phyloP scores from a whole-genome alignment of 1,140 invertebrate species.

The Eupristina koningsbergeri region DNA sequence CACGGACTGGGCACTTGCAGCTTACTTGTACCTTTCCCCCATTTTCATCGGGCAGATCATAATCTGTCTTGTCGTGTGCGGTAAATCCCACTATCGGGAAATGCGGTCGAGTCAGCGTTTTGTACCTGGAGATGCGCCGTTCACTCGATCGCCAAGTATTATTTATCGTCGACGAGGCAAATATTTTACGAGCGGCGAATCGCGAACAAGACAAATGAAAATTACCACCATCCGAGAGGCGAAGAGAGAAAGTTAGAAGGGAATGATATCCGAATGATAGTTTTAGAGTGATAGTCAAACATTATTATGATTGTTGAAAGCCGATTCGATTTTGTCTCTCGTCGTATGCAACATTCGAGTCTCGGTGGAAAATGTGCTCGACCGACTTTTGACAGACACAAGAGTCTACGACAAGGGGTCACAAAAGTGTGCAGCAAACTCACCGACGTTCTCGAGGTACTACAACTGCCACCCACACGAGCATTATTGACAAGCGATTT shows the following conservation, averaged over 20 bases:
- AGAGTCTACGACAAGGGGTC: not conserved
- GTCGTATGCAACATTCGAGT: no score
- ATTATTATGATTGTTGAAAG: not conserved
- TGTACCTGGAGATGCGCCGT: not conserved
- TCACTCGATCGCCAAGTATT: not conserved
- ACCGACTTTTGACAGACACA: not conserved
- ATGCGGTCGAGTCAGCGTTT: slow-evolving; percentile 1
- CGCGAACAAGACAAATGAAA: not conserved
- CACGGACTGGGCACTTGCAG: not conserved
- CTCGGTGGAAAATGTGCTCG: no score
- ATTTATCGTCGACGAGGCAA: slow-evolving; percentile 9
- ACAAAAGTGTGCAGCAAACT: slow-evolving; percentile 3
- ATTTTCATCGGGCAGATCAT: slow-evolving; percentile 9
- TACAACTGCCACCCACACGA: not conserved
- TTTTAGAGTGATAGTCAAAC: not conserved
- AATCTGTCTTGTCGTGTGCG: not conserved
- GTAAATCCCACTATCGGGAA: slow-evolving; percentile 18
- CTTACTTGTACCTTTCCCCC: not conserved
- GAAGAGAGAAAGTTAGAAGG: not conserved
- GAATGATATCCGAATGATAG: not conserved
- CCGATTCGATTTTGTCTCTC: not conserved
- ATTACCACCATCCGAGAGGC: not conserved
- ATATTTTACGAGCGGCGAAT: slow-evolving; percentile 5
- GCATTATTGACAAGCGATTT: not conserved
- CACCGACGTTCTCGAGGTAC: not conserved